These are phyloP conservation scores for Xestoiulus laeticollis DNA, from an alignment of 2,888 invertebrate species.

Conservation along the genomic window DNA sequence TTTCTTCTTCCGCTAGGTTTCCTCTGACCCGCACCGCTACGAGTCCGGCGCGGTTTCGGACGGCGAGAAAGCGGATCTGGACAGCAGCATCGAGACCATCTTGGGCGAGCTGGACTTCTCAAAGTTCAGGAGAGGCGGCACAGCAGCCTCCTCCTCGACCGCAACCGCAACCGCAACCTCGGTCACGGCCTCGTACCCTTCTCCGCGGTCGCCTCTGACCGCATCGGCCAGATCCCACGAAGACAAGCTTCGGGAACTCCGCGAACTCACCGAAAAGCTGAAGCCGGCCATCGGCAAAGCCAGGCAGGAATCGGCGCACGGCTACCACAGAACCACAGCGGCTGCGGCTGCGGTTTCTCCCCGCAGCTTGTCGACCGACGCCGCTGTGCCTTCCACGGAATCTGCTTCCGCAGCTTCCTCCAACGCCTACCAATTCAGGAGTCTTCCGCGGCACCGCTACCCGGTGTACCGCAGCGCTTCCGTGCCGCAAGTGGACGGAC, in stretches of 20 bases:
- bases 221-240: conserved; percentile 19
- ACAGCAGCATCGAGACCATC: conserved; percentile 57
- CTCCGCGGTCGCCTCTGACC: conserved; percentile 21
- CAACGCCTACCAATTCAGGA: conserved; percentile 26
- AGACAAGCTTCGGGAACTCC: conserved; percentile 63
- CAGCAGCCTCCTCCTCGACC: neutral
- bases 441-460: conserved; percentile 52
- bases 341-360: conserved; percentile 60
- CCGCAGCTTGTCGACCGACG: conserved; percentile 70
- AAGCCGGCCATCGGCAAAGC: conserved; percentile 68
- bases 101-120: conserved; percentile 57
- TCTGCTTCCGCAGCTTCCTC: neutral
- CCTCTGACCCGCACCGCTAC: conserved; percentile 44
- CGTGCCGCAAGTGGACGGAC: conserved; percentile 85
- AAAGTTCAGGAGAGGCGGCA: conserved; percentile 56
- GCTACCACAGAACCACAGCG: conserved; percentile 58
- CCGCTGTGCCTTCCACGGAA: conserved; percentile 63
- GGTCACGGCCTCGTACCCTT: neutral
- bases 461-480: conserved; percentile 82
- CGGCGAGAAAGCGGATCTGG: conserved; percentile 56
- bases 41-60: conserved; percentile 53
- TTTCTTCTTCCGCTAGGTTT: neutral
- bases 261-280: conserved; percentile 81
- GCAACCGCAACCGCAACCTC: conserved; percentile 15
- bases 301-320: conserved; percentile 51